A percentile compares a stretch with the other conserved stretches of the same genome.
These are phyloP conservation scores for Brachyrhaphis roseni DNA, from an alignment of 2,797 vertebrate genomes.

Conservation along the genomic window DNA sequence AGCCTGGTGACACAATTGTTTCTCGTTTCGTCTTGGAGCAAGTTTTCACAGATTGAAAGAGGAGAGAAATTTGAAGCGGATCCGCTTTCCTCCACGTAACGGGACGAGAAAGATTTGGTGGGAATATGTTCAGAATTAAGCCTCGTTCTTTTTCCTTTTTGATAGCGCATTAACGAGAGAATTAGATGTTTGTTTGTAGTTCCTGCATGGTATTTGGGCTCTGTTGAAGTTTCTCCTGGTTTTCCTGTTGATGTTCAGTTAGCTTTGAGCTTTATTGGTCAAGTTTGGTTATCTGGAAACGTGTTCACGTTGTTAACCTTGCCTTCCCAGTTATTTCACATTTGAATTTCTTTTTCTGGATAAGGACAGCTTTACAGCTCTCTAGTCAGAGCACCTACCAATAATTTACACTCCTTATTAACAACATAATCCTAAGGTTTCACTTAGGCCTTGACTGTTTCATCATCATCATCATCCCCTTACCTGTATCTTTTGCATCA, in stretches of 20 bases:
- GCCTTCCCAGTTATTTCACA: neutral
- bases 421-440: neutral
- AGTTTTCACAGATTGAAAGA: conserved; percentile 16
- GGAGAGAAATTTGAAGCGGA: conserved; percentile 6
- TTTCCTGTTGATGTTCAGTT: neutral
- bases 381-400: neutral
- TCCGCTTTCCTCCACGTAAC: conserved; percentile 7
- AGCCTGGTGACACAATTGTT: conserved; percentile 44
- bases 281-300: neutral
- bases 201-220: neutral
- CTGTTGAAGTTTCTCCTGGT: neutral
- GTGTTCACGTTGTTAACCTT: neutral
- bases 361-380: neutral
- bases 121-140: conserved; percentile 17
- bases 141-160: neutral
- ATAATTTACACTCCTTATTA: neutral
- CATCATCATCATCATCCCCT: conserved; percentile 1
- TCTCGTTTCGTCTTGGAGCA: conserved; percentile 16
- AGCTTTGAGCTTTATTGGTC: neutral
- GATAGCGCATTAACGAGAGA: conserved; percentile 16
- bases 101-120: neutral
- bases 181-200: neutral
- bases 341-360: neutral
- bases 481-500: neutral
- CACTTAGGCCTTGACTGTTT: neutral